Percentiles rank a stretch among this genome's conserved stretches.
Conservation (phyloP, 2,113 vertebrate species). For the Mormyrus iriodes region DNA sequence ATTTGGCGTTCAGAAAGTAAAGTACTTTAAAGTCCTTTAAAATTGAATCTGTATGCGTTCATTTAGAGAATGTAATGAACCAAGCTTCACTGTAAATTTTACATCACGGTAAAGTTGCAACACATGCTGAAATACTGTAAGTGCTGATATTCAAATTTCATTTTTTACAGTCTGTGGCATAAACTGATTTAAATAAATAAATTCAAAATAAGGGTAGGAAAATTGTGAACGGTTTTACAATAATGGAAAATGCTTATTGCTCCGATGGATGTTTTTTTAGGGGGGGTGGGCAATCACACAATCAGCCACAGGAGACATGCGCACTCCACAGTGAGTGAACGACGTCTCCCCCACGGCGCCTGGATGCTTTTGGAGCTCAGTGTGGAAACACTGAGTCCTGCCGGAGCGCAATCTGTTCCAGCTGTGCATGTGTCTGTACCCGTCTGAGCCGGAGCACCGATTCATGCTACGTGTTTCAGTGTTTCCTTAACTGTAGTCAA, state of each 20-base stretch:
- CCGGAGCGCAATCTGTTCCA: constrained; percentile 11
- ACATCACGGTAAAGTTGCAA: background rate
- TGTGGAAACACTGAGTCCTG: constrained; percentile 47
- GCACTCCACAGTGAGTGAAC: background rate
- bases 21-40: too few species aligned
- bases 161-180: background rate
- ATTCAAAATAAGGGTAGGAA: background rate
- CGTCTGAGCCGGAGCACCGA: constrained; percentile 6
- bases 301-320: background rate
- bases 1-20: background rate
- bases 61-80: background rate
- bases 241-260: background rate
- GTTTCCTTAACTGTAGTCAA: background rate
- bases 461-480: constrained; percentile 4
- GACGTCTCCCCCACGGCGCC: background rate
- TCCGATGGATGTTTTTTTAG: too few species aligned
- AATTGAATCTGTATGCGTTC: background rate
- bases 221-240: background rate
- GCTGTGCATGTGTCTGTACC: constrained; percentile 9
- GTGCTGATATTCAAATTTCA: background rate
- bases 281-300: background rate
- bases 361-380: constrained; percentile 33
- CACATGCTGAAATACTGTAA: background rate
- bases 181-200: background rate
- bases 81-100: background rate